Conservation (phyloP, 2,113 vertebrate species). For the Thamnaconus septentrionalis region DNA sequence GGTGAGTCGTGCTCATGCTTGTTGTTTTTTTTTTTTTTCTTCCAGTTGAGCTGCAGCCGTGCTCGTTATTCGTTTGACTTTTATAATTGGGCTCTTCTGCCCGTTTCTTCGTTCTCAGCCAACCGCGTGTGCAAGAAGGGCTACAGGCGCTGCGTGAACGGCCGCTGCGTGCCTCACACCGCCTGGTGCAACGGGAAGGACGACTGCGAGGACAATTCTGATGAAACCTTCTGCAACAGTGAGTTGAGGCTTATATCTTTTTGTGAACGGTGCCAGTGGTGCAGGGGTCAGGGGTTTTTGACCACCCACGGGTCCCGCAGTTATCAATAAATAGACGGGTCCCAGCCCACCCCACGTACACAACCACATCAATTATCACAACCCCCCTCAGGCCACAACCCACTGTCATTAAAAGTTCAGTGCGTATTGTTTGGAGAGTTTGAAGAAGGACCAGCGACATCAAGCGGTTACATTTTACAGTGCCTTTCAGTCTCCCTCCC, state of each 20-base stretch:
- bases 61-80: constrained; percentile 21
- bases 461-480: no score
- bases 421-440: no score
- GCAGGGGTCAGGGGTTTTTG: background rate
- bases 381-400: no score
- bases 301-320: no score
- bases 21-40: background rate
- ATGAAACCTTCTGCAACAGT: constrained; percentile 95
- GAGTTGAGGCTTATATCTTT: constrained; percentile 53
- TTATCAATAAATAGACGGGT: no score
- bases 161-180: constrained; percentile 84
- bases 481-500: no score
- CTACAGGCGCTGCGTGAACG: constrained; percentile 88
- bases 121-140: constrained; percentile 92
- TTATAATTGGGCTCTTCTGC: constrained; percentile 17
- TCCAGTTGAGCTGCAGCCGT: background rate
- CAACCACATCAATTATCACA: no score
- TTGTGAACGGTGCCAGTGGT: no score
- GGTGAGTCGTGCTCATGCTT: constrained; percentile 68
- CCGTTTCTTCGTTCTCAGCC: constrained; percentile 66
- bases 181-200: constrained; percentile 90
- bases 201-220: constrained; percentile 91
- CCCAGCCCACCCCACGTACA: no score
- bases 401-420: no score
- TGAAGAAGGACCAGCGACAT: no score